Base-by-base conservation (phyloP, 2,113 vertebrate species). In the Podarcis cretensis region DNA sequence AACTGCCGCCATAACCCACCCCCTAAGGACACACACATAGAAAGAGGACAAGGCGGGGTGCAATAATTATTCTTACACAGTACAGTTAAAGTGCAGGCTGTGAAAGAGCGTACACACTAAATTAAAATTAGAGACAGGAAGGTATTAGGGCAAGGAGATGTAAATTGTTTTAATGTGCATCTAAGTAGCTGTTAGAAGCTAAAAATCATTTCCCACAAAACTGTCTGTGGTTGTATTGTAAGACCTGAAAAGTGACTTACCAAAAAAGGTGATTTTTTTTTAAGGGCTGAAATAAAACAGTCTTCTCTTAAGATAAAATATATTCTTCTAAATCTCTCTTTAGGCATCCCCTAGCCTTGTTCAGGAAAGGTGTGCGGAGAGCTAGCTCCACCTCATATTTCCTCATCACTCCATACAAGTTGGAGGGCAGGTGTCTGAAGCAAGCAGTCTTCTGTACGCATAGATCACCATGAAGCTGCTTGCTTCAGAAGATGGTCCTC, bases 141-240 rank as follows among this genome's bases (percentile, higher is more conserved):
- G 76, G 32, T 2, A 66, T 5, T 6, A 88, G 6, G 2, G 77
- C 66, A 73, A 63, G n/a, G 90, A 95, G 90, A 89, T 14, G 54
- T 1, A 73, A 27, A 80, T 89, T 87, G 4, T 90, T 68, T 84
- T 82, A 85, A 84, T 32, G 1, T 66, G 6, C 54, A 85, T 65
- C 91, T 88, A 89, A 92, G 86, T 40, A 13, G 1, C 63, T 86
- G 13, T 76, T 90, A 93, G 54, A 43, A 69, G 0, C 54, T 80
- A 66, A 83, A 84, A 68, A 79, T 8, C 30, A 74, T n/a, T 75
- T 66, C 35, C 73, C 48, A 57, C 30, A 78, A 86, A 87, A 75
- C n/a, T 74, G 16, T 63, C 35, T 81, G 73, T 25, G n/a, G 23
- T 25, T 54, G n/a, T n/a, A 76, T 57, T 81, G 27, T 43, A 40